Conservation (phyloP, 2,113 vertebrate species). For the Carassius auratus region DNA sequence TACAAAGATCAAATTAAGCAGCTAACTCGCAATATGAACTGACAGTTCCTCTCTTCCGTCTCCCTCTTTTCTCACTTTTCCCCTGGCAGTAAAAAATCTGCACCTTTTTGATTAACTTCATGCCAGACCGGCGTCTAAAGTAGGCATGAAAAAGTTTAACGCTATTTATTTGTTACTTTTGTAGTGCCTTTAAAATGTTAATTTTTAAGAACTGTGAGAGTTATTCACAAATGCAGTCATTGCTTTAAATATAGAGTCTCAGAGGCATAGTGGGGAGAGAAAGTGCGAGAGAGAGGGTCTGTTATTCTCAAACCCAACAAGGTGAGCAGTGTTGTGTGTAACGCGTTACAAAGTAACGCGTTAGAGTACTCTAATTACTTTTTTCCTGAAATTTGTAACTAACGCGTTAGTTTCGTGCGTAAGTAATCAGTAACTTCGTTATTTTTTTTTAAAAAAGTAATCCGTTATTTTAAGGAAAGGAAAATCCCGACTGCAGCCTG, state of each 20-base stretch:
- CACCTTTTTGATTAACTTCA: slow-evolving; percentile 57
- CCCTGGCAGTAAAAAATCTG: slow-evolving; percentile 12
- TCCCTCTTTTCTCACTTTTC: slow-evolving; percentile 21
- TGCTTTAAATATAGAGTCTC: slow-evolving; percentile 37
- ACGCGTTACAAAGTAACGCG: no score
- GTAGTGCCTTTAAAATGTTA: slow-evolving; percentile 49
- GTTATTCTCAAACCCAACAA: slow-evolving; percentile 7
- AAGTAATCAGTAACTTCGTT: no score
- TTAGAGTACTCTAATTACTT: no score
- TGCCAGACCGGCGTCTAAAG: slow-evolving; percentile 38
- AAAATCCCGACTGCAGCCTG: no score
- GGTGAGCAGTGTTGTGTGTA: no score
- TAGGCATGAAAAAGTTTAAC: slow-evolving; percentile 54
- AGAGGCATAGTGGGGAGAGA: not conserved
- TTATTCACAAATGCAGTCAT: not conserved
- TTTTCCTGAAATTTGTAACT: no score
- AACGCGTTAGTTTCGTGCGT: no score
- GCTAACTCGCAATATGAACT: slow-evolving; percentile 77
- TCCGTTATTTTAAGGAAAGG: no score
- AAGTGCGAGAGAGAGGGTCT: not conserved
- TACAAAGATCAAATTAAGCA: slow-evolving; percentile 79
- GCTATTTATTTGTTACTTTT: slow-evolving; percentile 51
- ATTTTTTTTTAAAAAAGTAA: no score
- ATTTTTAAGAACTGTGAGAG: slow-evolving; percentile 41
- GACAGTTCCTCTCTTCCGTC: slow-evolving; percentile 60